These are phyloP conservation scores for Labroides dimidiatus DNA, from an alignment of 2,797 vertebrate genomes.

Conservation along the genomic window DNA sequence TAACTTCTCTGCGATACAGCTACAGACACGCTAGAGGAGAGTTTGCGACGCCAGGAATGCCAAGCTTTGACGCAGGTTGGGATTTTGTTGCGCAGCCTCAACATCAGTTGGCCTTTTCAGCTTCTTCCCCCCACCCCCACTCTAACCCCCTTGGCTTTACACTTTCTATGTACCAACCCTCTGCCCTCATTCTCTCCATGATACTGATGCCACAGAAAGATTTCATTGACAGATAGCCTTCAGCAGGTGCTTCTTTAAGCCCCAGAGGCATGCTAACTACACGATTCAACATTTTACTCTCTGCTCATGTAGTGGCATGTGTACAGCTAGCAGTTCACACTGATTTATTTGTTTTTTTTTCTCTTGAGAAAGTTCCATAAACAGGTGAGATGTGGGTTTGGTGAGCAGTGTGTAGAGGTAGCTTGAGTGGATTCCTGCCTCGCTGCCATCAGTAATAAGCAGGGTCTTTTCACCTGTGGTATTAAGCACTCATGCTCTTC, in stretches of 20 bases:
- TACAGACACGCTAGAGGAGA: slow-evolving; percentile 68
- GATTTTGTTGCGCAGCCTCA: slow-evolving; percentile 77
- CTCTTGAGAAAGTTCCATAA: slow-evolving; percentile 9
- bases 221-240: slow-evolving; percentile 76
- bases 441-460: slow-evolving; percentile 18
- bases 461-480: slow-evolving; percentile 38
- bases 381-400: slow-evolving; percentile 18
- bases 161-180: slow-evolving; percentile 64
- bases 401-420: slow-evolving; percentile 31
- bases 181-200: slow-evolving; percentile 70
- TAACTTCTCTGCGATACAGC: slow-evolving; percentile 70
- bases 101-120: slow-evolving; percentile 70
- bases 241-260: slow-evolving; percentile 76
- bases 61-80: slow-evolving; percentile 77
- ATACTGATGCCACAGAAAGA: slow-evolving; percentile 74
- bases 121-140: not conserved
- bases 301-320: slow-evolving; percentile 33
- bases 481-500: slow-evolving; percentile 8
- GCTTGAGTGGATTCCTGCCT: slow-evolving; percentile 37
- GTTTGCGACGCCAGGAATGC: slow-evolving; percentile 71
- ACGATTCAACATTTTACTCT: slow-evolving; percentile 45
- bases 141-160: slow-evolving; percentile 36
- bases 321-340: slow-evolving; percentile 15
- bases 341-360: not conserved
- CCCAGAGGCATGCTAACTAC: slow-evolving; percentile 50